phyloP scores from a whole-genome alignment of 1,140 invertebrate genomes.

The Caenorhabditis tropicalis region DNA sequence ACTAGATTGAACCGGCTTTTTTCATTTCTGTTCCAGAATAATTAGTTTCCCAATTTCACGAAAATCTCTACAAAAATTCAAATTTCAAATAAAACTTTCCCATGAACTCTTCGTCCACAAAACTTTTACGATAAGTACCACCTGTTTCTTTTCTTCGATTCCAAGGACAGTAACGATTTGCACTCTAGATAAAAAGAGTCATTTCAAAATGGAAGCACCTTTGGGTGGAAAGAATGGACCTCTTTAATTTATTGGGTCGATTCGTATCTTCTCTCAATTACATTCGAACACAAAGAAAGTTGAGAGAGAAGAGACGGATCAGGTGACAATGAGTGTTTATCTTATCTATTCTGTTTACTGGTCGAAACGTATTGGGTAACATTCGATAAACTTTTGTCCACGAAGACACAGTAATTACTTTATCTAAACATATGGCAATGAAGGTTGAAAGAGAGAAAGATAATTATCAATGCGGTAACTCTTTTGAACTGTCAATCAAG shows the following conservation, averaged over 20 bases:
- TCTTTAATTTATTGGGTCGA: neutral
- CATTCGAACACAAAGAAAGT: neutral
- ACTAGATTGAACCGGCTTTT: no score
- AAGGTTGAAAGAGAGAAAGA: neutral
- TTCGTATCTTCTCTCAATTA: neutral
- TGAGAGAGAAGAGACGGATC: neutral
- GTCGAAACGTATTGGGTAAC: neutral
- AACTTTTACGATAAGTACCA: neutral
- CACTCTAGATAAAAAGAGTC: neutral
- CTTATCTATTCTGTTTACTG: neutral
- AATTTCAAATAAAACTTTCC: neutral
- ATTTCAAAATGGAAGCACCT: neutral
- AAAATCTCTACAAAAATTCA: no score
- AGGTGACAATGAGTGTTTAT: neutral
- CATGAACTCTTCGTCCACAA: neutral
- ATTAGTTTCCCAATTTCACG: no score
- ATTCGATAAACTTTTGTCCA: no score
- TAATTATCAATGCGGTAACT: neutral
- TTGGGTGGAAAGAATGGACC: neutral
- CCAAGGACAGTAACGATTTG: neutral
- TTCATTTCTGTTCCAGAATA: neutral
- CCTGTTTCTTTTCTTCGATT: neutral
- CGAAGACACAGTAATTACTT: no score
- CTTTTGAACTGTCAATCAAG: slow-evolving; percentile 23
- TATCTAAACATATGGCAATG: neutral